Evolutionary conservation across 2,113 vertebrate genomes (phyloP), one percentile per base, ranked within the genome.

Genomic region (Ochotona curzoniae): DNA sequence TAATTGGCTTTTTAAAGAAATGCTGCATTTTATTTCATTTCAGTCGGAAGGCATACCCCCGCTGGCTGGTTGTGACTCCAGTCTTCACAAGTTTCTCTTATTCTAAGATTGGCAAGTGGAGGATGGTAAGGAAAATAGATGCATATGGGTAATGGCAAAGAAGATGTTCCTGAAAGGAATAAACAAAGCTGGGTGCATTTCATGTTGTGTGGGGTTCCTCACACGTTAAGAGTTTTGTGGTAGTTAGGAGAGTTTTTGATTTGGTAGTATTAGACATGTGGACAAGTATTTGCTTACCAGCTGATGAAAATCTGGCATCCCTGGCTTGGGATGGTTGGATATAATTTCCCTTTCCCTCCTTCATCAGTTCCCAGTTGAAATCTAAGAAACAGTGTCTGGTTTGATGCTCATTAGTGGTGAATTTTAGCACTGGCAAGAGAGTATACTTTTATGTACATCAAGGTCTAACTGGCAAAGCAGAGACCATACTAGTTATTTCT

Each of bases 1-100:
- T 96, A 94, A 95, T 95, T 97, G 96, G 89, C 78, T 97, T 95
- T 96, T 88, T 25, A 93, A 57, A 95, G 95, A 96, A 96, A 95
- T 73, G 92, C 73, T 91, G 80, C 82, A 64, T 87, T 96, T 93
- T 84, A 95, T 96, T 95, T 96, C 80, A 84, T 96, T 96, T 96
- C 88, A 61, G 20, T 96, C 78, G 69, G 87, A 94, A 97, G 84
- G 70, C 89, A 76, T 23, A 32, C 7, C 61, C 96, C 84, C 47
- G 4, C 81, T 94, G 93, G 89, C 86, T 78, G 69, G 67, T 79
- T 11, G 1, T 96, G 80, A 93, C 86, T 82, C 35, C 69, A 87
- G 87, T 26, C 63, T 93, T 87, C 64, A 89, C 73, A 84, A 83
- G 83, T 91, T 38, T 69, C 76, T 82, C 82, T 95, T 15, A 21